Conservation (phyloP, 2,797 vertebrate species). For the Clarias fuscus region DNA sequence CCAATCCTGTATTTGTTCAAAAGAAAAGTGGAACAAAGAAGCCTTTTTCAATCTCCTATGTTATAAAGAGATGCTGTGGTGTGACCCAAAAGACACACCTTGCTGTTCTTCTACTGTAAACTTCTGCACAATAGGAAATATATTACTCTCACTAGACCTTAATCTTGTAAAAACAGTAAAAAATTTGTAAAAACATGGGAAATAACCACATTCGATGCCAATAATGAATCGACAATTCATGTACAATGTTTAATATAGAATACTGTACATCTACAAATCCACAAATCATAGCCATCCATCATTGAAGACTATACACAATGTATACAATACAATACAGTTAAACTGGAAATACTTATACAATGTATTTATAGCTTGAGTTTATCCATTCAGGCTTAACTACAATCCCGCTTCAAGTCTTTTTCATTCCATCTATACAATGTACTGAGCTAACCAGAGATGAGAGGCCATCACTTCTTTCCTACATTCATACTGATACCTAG, state of each 20-base stretch:
- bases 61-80: constrained; percentile 30
- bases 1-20: constrained; percentile 42
- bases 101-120: constrained; percentile 15
- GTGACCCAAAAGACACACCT: constrained; percentile 37
- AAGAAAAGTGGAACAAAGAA: constrained; percentile 47
- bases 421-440: neutral
- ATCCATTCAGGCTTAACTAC: neutral
- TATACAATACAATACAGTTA: neutral
- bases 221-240: neutral
- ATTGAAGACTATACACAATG: neutral
- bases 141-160: neutral
- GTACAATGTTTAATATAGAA: neutral
- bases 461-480: neutral
- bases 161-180: neutral
- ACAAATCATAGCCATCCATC: neutral
- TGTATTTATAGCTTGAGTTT: neutral
- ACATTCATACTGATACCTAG: neutral
- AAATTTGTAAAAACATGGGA: neutral
- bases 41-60: constrained; percentile 30
- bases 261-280: too few species aligned
- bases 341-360: neutral
- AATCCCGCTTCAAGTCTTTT: neutral
- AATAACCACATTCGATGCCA: neutral
- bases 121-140: constrained; percentile 10
- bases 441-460: neutral